phyloP scores from a whole-genome alignment of 2,888 invertebrate genomes.

The Ceratothoa steindachneri region DNA sequence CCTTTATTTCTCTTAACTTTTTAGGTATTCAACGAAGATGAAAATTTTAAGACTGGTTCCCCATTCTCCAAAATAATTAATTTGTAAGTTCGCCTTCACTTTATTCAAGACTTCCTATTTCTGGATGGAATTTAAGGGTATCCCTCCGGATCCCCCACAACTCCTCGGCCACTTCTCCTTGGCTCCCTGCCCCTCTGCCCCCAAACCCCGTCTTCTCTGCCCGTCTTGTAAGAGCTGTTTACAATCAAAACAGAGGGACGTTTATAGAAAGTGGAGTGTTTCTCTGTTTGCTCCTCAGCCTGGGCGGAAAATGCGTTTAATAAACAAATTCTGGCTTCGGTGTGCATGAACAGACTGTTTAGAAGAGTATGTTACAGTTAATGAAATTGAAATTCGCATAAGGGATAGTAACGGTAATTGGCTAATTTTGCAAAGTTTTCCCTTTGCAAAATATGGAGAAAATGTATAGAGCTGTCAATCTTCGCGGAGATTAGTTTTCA shows the following conservation, averaged over 20 bases:
- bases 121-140: slow-evolving; percentile 2
- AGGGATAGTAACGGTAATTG: background rate
- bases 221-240: slow-evolving; percentile 2
- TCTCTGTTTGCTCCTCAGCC: slow-evolving; percentile 9
- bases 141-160: too few species aligned
- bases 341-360: slow-evolving; percentile 5
- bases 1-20: background rate
- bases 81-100: background rate
- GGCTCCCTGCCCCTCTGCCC: too few species aligned
- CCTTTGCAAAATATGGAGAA: too few species aligned
- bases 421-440: background rate
- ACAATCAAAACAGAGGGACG: slow-evolving; percentile 11
- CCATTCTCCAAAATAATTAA: slow-evolving; percentile 10
- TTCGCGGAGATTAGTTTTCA: too few species aligned
- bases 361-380: background rate
- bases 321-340: slow-evolving; percentile 13
- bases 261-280: slow-evolving; percentile 11
- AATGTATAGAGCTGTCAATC: too few species aligned
- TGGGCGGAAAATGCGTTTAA: slow-evolving; percentile 7
- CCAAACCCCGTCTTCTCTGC: background rate
- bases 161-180: too few species aligned
- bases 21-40: slow-evolving; percentile 4
- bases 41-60: slow-evolving; percentile 8
- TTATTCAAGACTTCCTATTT: background rate
- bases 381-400: slow-evolving; percentile 8